phyloP scores from a whole-genome alignment of 1,140 invertebrate genomes.

The Armadillidium nasatum region DNA sequence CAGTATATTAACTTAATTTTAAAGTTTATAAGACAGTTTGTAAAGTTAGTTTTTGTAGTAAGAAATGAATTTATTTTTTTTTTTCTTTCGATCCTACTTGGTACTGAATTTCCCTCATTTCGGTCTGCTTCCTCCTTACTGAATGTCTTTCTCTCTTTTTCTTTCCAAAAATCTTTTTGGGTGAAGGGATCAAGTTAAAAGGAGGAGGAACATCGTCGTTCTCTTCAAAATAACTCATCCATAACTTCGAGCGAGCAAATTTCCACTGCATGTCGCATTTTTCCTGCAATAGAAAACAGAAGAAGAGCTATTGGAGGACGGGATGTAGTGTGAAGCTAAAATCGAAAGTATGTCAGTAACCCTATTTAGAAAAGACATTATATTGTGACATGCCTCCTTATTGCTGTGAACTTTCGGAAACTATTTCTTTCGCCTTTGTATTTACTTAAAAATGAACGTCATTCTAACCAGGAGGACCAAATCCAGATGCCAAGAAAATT shows the following conservation, averaged over 20 bases:
- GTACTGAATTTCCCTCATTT: slow-evolving; percentile 38
- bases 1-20: too few species aligned
- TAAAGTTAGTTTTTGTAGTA: too few species aligned
- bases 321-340: background rate
- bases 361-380: too few species aligned
- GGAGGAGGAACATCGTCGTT: slow-evolving; percentile 78
- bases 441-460: too few species aligned
- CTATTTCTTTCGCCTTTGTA: too few species aligned
- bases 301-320: background rate
- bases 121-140: slow-evolving; percentile 40
- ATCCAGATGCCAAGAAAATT: too few species aligned
- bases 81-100: slow-evolving; percentile 10
- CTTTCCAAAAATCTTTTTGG: slow-evolving; percentile 58
- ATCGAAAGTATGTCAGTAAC: too few species aligned
- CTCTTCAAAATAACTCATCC: slow-evolving; percentile 89
- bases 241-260: slow-evolving; percentile 80
- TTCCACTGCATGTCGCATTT: slow-evolving; percentile 86
- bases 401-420: too few species aligned
- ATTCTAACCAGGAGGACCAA: too few species aligned
- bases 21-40: too few species aligned
- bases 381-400: too few species aligned
- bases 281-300: slow-evolving; percentile 59
- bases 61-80: too few species aligned
- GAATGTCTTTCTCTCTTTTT: slow-evolving; percentile 59
- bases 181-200: slow-evolving; percentile 75